Percentiles rank a stretch among this genome's conserved stretches.
These are phyloP conservation scores for Acanthosepion pharaonis DNA, from an alignment of 2,888 invertebrate species.

Conservation along the genomic window DNA sequence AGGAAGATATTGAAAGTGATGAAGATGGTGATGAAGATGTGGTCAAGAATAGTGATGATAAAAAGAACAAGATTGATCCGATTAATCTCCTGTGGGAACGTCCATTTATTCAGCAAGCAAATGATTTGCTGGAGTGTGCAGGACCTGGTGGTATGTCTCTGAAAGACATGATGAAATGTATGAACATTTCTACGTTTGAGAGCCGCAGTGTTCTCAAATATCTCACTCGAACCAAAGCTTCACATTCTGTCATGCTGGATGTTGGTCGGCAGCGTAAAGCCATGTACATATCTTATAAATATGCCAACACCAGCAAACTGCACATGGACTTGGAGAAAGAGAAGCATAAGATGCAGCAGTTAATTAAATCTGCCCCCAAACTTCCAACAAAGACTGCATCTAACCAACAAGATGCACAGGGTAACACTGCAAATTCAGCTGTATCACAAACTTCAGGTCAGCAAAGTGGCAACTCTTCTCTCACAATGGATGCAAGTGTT, in stretches of 20 bases:
- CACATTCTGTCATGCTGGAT: constrained; percentile 35
- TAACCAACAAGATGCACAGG: not conserved
- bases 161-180: constrained; percentile 38
- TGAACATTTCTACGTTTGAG: constrained; percentile 45
- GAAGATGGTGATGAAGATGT: constrained; percentile 50
- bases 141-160: constrained; percentile 42
- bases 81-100: constrained; percentile 36
- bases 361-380: constrained; percentile 39
- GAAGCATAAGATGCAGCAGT: constrained; percentile 48
- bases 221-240: constrained; percentile 23
- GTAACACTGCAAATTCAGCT: not conserved
- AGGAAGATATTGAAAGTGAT: constrained; percentile 52
- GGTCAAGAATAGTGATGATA: not conserved
- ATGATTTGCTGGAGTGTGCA: constrained; percentile 36
- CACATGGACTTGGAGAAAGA: constrained; percentile 50
- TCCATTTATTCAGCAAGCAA: constrained; percentile 43
- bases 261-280: constrained; percentile 42
- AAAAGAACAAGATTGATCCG: not conserved
- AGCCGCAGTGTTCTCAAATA: constrained; percentile 41
- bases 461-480: not conserved
- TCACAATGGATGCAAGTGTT: constrained; percentile 2
- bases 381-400: not conserved
- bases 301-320: constrained; percentile 49
- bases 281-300: constrained; percentile 48
- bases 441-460: not conserved